Base-by-base conservation (phyloP, 2,797 vertebrate genomes). In the Eleutherodactylus coqui region DNA sequence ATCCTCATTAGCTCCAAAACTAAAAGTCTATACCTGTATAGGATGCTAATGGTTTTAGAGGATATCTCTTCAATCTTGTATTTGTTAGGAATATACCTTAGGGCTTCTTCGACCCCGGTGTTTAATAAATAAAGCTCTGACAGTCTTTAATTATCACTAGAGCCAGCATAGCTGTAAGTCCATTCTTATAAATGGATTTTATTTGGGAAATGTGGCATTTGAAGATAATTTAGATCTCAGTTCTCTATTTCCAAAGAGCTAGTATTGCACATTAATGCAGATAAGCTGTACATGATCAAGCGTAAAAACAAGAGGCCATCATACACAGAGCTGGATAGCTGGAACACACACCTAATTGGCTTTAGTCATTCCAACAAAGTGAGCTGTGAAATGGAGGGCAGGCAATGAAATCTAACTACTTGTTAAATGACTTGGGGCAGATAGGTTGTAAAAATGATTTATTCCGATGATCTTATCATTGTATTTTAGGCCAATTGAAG, bases 391-490 rank as follows among this genome's bases (percentile, higher is more conserved):
- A 72, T 32, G 51, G 38, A 85, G 64, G 75, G 62, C 76, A 79
- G 76, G 67, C 64, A 69, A 79, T 85, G n/a, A 85, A 85, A 79
- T 79, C 76, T 79, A 84, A 84, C 73, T 77, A 70, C 49, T 60
- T 58, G 76, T 69, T 79, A 85, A 85, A 85, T 79, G 76, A 70
- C 84, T 85, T 58, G 49, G 64, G 75, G 45, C 49, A 85, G 27
- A 85, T 79, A 85, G 49, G 64, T 41, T 79, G 51, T 85, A 85
- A 85, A 85, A 55, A 79, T 85, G 64, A 85, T 85, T 85, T 79
- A 85, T 85, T 60, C 19, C 29, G 69, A 76, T 75, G 49, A 79
- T 85, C 62, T 58, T 79, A 85, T 85, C 84, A 76, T 76, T 64
- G 64, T 73, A 79, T 85, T 85, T 85, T 79, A 79, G 38, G 19